A percentile compares a stretch with the other conserved stretches of the same genome.
phyloP scores from a whole-genome alignment of 2,888 invertebrate species.

The Cephalotes varians region DNA sequence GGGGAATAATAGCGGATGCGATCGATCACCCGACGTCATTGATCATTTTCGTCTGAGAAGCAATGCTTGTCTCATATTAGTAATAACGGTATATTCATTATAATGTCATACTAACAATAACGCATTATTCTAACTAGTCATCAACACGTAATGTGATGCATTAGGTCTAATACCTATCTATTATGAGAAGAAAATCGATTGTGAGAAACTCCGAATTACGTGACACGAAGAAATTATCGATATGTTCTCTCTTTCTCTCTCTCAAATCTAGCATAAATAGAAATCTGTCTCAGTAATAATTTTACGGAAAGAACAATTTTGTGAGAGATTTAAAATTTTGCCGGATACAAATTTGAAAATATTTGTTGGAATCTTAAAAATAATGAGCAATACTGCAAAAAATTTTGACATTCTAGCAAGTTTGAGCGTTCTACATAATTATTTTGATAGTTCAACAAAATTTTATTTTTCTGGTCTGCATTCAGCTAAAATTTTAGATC shows the following conservation, averaged over 20 bases:
- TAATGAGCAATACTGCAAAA: too few species aligned
- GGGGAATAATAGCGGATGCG: conserved; percentile 16
- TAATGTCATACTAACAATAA: neutral
- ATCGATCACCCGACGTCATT: conserved; percentile 34
- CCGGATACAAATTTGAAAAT: too few species aligned
- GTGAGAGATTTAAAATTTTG: too few species aligned
- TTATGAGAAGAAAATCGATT: neutral
- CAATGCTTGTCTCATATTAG: neutral
- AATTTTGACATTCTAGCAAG: too few species aligned
- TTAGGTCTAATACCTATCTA: conserved; percentile 1
- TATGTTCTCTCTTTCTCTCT: too few species aligned
- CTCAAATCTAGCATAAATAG: neutral
- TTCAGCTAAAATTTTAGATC: too few species aligned
- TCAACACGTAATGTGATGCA: neutral
- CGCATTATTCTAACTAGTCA: conserved; percentile 4
- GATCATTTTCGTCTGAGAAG: conserved; percentile 28
- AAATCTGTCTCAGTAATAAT: neutral
- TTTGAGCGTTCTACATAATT: too few species aligned
- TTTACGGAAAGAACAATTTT: too few species aligned
- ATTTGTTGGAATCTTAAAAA: too few species aligned
- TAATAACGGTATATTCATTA: conserved; percentile 13
- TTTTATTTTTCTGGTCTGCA: too few species aligned
- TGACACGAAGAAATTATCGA: neutral
- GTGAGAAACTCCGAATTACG: neutral
- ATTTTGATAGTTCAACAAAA: too few species aligned